phyloP scores from a whole-genome alignment of 2,888 invertebrate genomes.

The Agrochola lychnidis region DNA sequence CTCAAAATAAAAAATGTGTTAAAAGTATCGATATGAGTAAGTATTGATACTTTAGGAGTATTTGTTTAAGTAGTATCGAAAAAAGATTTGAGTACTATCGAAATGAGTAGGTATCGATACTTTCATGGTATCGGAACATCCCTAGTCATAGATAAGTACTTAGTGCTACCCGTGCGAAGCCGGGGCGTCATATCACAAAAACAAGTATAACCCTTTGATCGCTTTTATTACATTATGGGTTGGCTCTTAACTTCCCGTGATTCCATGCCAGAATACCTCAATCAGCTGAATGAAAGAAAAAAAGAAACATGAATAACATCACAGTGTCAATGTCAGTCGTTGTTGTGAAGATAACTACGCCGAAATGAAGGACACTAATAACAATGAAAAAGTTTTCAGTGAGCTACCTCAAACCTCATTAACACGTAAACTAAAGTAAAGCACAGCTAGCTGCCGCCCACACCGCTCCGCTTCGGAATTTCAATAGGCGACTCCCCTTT shows the following conservation, averaged over 20 bases:
- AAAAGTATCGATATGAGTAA: too few species aligned
- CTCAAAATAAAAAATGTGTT: too few species aligned
- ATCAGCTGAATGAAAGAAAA: too few species aligned
- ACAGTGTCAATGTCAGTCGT: neutral
- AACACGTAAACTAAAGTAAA: slow-evolving; percentile 48
- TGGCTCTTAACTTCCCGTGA: neutral
- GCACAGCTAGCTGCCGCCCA: slow-evolving; percentile 26
- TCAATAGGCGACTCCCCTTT: slow-evolving; percentile 63
- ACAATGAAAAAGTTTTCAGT: slow-evolving; percentile 10
- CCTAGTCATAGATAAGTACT: too few species aligned
- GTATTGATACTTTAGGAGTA: too few species aligned
- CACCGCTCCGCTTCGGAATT: slow-evolving; percentile 53
- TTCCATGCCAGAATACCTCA: too few species aligned
- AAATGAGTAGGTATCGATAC: too few species aligned
- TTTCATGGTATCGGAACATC: too few species aligned
- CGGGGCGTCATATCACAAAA: too few species aligned
- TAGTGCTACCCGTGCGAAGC: too few species aligned
- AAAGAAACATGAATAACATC: neutral
- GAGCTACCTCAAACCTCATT: slow-evolving; percentile 45
- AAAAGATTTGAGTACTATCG: too few species aligned
- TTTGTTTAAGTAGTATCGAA: too few species aligned
- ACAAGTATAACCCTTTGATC: neutral
- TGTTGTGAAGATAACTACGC: neutral
- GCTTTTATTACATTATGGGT: neutral
- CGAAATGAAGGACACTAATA: neutral